Base-by-base conservation (phyloP, 2,797 vertebrate species). In the Champsocephalus gunnari region DNA sequence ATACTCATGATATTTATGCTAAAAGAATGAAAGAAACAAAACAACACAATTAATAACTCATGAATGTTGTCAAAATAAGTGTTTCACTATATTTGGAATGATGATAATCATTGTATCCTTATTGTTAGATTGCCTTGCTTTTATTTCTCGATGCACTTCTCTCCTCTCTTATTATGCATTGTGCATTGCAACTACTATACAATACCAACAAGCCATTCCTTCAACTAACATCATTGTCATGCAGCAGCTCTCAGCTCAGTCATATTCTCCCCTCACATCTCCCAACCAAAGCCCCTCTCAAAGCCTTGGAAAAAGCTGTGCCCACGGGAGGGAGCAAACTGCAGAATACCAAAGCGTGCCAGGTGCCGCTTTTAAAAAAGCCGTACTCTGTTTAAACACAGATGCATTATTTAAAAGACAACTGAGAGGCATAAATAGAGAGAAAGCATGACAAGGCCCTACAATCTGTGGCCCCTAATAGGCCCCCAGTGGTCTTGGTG, bases 361-460 rank as follows among this genome's bases (percentile, higher is more conserved):
- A 90, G 89, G 87, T 89, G 86, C 83, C 81, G 71, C 50, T 58
- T 90, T 89, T 83, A 73, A 82, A 82, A 84, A 87, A 88, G 61
- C 70, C 69, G 83, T 81, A 77, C 82, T 88, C 79, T 87, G 83
- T 79, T 85, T 86, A 90, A 90, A 87, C 83, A 88, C 82, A 90
- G 78, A 88, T 93, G 84, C 84, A 93, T 92, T 93, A 92, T 94
- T 94, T 92, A 92, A 91, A 92, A 85, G 89, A 90, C 84, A 90
- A 87, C 85, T 86, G 86, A 93, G 83, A 92, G 89, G 73, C 87
- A 90, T 93, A 90, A 94, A 94, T 83, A 85, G 81, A 86, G 82
- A 84, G 76, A 90, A 92, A 88, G 77, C 84, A 86, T 88, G 91
- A 92, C 88, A 92, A 93, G 91, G 74, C 66, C 70, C 88, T 87